Conservation (phyloP, 2,113 vertebrate genomes). For the Tylochromis polylepis region DNA sequence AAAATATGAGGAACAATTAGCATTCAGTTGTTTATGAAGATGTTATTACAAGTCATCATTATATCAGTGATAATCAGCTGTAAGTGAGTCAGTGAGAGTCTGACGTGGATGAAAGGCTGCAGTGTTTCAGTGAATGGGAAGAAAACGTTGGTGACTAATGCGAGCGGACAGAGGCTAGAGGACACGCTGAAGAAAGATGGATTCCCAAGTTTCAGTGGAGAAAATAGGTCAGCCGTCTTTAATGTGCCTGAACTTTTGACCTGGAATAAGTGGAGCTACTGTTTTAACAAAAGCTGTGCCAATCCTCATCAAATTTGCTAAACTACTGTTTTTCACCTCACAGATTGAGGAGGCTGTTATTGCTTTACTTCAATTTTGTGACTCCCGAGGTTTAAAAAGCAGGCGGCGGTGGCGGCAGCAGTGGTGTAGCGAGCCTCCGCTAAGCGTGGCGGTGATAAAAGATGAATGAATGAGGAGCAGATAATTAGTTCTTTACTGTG, state of each 20-base stretch:
- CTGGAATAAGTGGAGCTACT: constrained; percentile 43
- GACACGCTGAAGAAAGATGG: constrained; percentile 43
- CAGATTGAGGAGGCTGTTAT: neutral
- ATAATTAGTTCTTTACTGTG: neutral
- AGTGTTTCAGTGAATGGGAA: neutral
- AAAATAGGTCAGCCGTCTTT: constrained; percentile 71
- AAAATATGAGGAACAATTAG: neutral
- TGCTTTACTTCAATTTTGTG: neutral
- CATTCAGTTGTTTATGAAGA: neutral
- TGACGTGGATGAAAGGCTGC: neutral
- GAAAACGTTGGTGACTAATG: constrained; percentile 18
- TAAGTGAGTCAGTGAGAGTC: neutral
- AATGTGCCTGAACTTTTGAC: constrained; percentile 74
- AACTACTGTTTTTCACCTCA: neutral
- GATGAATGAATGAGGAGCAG: neutral
- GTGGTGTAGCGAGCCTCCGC: neutral
- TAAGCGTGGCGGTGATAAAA: neutral
- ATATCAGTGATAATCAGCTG: neutral
- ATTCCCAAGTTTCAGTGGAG: constrained; percentile 52
- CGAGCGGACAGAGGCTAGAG: constrained; percentile 38
- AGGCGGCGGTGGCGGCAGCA: neutral
- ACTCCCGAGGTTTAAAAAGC: neutral
- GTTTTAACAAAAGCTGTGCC: constrained; percentile 9
- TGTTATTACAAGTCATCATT: neutral
- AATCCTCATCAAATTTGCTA: neutral